A percentile compares a stretch with the other conserved stretches of the same genome.
Conservation (phyloP, 2,797 vertebrate species). For the Coregonus sp. region DNA sequence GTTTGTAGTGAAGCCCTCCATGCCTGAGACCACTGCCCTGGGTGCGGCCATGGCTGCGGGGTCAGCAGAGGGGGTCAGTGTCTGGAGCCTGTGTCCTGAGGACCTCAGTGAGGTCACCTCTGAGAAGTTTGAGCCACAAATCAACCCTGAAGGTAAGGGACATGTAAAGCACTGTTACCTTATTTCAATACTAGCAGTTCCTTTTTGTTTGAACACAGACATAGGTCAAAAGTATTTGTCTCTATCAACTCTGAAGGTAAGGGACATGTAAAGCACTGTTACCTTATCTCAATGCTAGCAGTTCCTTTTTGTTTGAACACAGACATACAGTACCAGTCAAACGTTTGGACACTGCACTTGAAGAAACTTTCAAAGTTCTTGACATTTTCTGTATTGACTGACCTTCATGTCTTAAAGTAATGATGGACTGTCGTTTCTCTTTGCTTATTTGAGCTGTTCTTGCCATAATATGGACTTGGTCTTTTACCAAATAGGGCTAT, state of each 20-base stretch:
- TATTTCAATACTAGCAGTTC: neutral
- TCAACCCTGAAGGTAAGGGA: conserved; percentile 87
- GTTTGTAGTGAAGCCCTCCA: conserved; percentile 89
- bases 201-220: neutral
- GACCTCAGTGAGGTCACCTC: conserved; percentile 89
- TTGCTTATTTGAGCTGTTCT: no score
- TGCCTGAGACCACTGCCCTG: conserved; percentile 96
- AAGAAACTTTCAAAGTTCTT: no score
- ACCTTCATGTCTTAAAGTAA: no score
- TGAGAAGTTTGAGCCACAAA: conserved; percentile 95
- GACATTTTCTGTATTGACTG: no score
- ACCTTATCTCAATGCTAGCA: neutral
- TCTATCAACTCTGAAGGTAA: conserved; percentile 88
- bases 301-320: neutral
- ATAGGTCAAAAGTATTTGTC: no score
- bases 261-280: neutral
- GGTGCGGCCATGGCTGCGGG: conserved; percentile 98
- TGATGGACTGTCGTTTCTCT: no score
- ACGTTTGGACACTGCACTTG: no score
- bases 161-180: neutral
- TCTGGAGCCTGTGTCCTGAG: conserved; percentile 90
- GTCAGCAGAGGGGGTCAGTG: conserved; percentile 91
- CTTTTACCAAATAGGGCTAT: no score
- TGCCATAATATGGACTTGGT: no score
- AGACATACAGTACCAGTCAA: neutral